Evolutionary conservation across 1,140 invertebrate species (phyloP).

Genomic region (Cyclina sinensis): DNA sequence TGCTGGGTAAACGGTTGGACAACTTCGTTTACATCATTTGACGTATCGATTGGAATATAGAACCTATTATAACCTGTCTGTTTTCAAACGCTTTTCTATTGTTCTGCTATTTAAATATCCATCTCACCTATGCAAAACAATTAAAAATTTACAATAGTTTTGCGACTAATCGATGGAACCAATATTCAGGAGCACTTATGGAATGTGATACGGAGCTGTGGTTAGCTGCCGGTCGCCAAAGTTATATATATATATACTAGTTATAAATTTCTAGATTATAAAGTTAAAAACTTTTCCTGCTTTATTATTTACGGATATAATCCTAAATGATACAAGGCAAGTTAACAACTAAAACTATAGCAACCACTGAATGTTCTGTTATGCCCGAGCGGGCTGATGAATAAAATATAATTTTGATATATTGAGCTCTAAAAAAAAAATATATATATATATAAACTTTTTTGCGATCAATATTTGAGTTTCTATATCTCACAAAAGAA

Average conservation of each 20-base stretch:
- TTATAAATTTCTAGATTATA: no score
- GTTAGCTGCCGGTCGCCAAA: neutral
- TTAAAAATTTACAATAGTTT: constrained; percentile 34
- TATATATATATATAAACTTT: no score
- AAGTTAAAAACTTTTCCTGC: no score
- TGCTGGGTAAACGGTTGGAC: neutral
- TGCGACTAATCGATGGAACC: neutral
- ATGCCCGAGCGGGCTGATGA: no score
- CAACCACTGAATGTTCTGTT: no score
- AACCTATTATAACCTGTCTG: neutral
- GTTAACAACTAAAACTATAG: no score
- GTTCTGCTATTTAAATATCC: constrained; percentile 25
- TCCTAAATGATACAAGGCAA: no score
- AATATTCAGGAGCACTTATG: neutral
- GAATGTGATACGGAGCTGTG: neutral
- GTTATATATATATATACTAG: neutral
- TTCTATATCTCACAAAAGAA: no score
- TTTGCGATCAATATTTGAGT: no score
- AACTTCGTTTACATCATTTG: neutral
- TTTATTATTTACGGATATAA: no score
- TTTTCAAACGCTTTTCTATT: constrained; percentile 8
- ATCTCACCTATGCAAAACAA: constrained; percentile 23
- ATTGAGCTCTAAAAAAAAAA: no score
- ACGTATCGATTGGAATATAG: neutral
- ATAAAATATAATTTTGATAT: no score